Evolutionary conservation across 2,113 vertebrate species (phyloP), one percentile per base, ranked within the genome.

Genomic region (Cynopterus brachyotis): DNA sequence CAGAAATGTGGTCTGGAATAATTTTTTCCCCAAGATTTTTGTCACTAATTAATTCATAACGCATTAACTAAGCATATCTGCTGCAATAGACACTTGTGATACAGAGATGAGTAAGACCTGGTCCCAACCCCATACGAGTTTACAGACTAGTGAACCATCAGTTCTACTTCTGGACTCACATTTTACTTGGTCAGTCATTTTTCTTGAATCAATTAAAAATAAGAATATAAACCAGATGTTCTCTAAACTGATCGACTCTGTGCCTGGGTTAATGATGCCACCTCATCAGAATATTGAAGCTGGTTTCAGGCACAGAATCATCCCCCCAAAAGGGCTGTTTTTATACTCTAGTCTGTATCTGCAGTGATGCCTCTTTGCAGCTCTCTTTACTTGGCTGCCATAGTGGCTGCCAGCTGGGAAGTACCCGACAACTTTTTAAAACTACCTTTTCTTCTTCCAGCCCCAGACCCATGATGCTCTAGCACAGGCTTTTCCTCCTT

Each of bases 21-120:
- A 53, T 83, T 47, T 72, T 50, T 15, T 8, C 2, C 28, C 42
- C 81, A 7, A 66, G 5, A 66, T 53, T 66, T 50, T 2, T 9
- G 16, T 45, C 28, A 86, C 83, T 79, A 85, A 76, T 76, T 85
- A 67, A 94, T 75, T 96, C 30, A 67, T 59, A 94, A 87, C 83
- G 73, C 37, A 75, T 32, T 75, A 1, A 86, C 11, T 83, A 66
- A 90, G 37, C 28, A 10, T 42, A 69, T 76, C 9, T 83, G 19
- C 76, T 85, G 13, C 7, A 84, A 9, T 59, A 19, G 42, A 66
- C 30, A 17, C 28, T 30, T 84, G 59, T 59, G 20, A 35, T 76
- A 42, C 45, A 66, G 40, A 78, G n/a, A 60, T 85, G 12, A 93
- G 2, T 19, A 84, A 35, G 37, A 67, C 7, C 47, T 50, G 24